Conservation (phyloP, 2,113 vertebrate species). For the Psophia crepitans region DNA sequence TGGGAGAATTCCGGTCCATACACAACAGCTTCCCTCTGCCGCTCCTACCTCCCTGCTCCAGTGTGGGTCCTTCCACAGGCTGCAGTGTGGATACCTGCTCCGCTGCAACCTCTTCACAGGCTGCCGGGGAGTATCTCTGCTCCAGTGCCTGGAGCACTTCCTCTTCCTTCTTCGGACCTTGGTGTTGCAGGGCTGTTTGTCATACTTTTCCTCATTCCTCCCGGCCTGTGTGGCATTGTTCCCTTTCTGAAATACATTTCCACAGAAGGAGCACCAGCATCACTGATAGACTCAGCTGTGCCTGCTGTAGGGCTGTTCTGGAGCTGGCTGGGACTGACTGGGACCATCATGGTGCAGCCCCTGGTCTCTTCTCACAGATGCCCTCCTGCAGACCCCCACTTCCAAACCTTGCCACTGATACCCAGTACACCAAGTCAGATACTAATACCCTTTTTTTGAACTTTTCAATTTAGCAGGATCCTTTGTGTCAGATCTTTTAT, state of each 20-base stretch:
- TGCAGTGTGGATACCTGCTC: no score
- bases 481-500: neutral
- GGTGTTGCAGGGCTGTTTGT: neutral
- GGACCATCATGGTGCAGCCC: neutral
- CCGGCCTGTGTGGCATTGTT: neutral
- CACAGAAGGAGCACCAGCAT: neutral
- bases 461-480: neutral
- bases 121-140: no score
- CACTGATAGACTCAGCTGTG: neutral
- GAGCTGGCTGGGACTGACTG: neutral
- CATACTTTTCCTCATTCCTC: neutral
- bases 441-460: neutral
- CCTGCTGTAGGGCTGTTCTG: fast-evolving
- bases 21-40: no score
- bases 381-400: neutral
- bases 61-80: no score
- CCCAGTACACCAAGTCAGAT: neutral
- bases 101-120: no score
- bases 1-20: no score
- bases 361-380: neutral
- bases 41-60: no score
- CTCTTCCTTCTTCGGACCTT: no score
- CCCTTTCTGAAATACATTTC: neutral
- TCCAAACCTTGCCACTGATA: neutral
- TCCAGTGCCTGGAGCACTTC: no score